Evolutionary conservation across 2,797 vertebrate genomes (phyloP).

Genomic region (Cryptoprocta ferox): DNA sequence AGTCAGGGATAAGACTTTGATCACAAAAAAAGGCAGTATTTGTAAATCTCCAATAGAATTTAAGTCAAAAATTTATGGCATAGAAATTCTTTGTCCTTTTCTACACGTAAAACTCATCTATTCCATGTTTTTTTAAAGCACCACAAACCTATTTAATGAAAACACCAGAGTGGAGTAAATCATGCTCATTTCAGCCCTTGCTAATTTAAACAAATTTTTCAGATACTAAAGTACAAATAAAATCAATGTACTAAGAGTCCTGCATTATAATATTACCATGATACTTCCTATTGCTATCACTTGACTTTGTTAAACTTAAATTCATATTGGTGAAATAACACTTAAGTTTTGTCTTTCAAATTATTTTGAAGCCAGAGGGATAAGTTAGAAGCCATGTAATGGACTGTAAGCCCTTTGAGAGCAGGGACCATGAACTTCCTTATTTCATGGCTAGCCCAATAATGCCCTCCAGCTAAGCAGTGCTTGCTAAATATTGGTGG

Average conservation of each 20-base stretch:
- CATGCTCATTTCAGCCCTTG: background rate
- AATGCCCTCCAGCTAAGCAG: background rate
- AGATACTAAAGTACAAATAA: background rate
- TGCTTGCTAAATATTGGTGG: background rate
- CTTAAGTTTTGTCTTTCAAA: background rate
- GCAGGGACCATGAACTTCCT: background rate
- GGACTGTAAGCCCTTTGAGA: background rate
- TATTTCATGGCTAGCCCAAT: background rate
- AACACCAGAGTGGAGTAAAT: background rate
- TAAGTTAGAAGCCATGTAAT: background rate
- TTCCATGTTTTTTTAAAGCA: background rate
- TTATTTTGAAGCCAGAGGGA: background rate
- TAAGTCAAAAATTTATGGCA: background rate
- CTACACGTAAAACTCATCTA: background rate
- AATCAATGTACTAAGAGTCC: background rate
- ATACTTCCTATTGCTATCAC: background rate
- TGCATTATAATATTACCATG: background rate
- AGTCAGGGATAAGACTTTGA: background rate
- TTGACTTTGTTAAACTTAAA: conserved; percentile 10
- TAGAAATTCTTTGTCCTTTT: background rate
- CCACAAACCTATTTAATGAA: background rate
- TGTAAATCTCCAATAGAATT: background rate
- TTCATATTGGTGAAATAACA: background rate
- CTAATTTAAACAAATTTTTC: conserved; percentile 1
- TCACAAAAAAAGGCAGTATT: background rate